Percentiles rank a stretch among this genome's conserved stretches.
Conservation (phyloP, 2,113 vertebrate species). For the Balaeniceps rex region DNA sequence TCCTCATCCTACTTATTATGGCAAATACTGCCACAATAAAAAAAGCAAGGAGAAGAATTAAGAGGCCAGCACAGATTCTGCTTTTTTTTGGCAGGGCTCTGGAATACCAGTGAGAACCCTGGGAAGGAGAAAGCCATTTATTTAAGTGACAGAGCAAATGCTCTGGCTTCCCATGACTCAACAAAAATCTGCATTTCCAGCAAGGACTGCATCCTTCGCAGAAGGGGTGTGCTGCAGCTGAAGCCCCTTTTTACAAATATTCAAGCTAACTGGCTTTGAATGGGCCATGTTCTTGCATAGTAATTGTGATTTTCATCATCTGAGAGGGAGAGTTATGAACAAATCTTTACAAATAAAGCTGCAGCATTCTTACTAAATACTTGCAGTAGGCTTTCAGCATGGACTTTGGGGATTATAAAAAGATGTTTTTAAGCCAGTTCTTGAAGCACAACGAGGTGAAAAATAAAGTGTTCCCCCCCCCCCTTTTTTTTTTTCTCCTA, state of each 20-base stretch:
- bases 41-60: not conserved
- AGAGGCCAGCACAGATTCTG: not conserved
- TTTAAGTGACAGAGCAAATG: not conserved
- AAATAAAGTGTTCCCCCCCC: not conserved
- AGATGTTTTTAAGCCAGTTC: not conserved
- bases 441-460: not conserved
- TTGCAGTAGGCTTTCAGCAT: not conserved
- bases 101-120: not conserved
- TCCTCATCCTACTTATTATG: not conserved
- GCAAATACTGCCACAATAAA: not conserved
- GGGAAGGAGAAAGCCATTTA: conserved; percentile 3
- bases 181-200: not conserved
- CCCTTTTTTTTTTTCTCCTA: accelerated
- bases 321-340: not conserved
- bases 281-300: not conserved
- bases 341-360: not conserved
- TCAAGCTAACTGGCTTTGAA: not conserved
- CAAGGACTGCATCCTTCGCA: not conserved
- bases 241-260: not conserved
- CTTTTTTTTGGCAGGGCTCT: not conserved
- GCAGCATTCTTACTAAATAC: not conserved
- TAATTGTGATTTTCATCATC: not conserved
- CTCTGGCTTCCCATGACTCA: not conserved
- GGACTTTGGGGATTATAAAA: not conserved
- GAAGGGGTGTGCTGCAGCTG: not conserved